Base-by-base conservation (phyloP, 64 coral and sea anemone species). In the Porites australiensis region DNA sequence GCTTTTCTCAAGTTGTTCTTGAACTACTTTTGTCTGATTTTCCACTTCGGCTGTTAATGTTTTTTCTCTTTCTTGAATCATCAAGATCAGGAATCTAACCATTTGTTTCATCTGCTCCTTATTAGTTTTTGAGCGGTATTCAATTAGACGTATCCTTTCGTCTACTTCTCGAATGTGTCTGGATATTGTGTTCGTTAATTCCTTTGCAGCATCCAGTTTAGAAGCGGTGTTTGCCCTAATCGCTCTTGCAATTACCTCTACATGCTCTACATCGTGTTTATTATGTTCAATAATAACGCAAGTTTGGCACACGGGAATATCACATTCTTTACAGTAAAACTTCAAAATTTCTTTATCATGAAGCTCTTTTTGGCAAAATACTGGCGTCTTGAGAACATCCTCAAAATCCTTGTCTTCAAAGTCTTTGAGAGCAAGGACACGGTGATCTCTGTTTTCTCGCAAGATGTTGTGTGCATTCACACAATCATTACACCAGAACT, bases 381-480 rank as follows among this genome's bases (percentile, higher is more conserved):
- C 83, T 69, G 86, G 83, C 20, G 78, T 83, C 49, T 88, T 93
- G 13, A 88, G 73, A 15, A 93, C 91, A 86, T 85, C 74, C 60
- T 93, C 78, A 23, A 93, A 92, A 70, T 92, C 90, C 21, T 86
- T 61, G 0, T 74, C 82, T 87, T 93, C 49, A 84, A 92, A 92
- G 47, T 92, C 81, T 54, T 86, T 92, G 18, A 92, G 71, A 21
- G 90, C 55, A 18, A 92, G 70, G 46, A 92, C 70, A 5, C 90
- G 81, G 53, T 92, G 90, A 14, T 74, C 58, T 59, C 67, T 81
- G 82, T 92, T 77, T 86, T 92, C 90, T 18, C 72, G 86, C 6
- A 93, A 76, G 14, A 87, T 51, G 6, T 50, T 67, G 15, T 93
- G 90, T 45, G 60, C 90, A 58, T 76, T 77, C 14, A 93, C 53